phyloP scores from a whole-genome alignment of 2,888 invertebrate genomes.

The Alentia gelatinosa region DNA sequence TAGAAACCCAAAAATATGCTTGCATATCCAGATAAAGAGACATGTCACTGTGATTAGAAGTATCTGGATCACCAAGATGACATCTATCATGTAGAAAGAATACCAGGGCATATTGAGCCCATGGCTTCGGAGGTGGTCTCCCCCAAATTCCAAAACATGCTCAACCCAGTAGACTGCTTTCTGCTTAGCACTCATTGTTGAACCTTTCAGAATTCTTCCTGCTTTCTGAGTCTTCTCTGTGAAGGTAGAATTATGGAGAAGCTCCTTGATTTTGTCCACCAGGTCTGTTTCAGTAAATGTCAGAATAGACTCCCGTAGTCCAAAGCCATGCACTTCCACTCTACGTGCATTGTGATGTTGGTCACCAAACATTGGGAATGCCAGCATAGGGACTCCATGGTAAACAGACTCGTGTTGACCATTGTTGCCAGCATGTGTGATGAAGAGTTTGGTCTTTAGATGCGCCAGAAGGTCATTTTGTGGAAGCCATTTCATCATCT shows the following conservation, averaged over 20 bases:
- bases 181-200: not conserved
- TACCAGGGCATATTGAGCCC: constrained; percentile 16
- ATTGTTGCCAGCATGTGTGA: constrained; percentile 48
- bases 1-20: no score
- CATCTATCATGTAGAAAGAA: constrained; percentile 6
- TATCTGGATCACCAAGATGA: not conserved
- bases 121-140: not conserved
- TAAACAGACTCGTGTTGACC: constrained; percentile 37
- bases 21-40: no score
- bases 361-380: constrained; percentile 20
- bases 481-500: constrained; percentile 40
- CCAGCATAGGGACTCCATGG: constrained; percentile 54
- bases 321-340: constrained; percentile 37
- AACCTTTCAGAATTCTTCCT: not conserved
- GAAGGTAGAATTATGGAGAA: not conserved
- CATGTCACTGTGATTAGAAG: not conserved
- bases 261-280: not conserved
- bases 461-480: constrained; percentile 51
- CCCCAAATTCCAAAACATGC: constrained; percentile 41
- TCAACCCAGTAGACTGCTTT: constrained; percentile 26
- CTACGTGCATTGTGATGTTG: constrained; percentile 42
- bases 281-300: not conserved
- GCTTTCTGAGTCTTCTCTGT: constrained; percentile 28
- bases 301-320: not conserved
- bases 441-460: constrained; percentile 48